Conservation (phyloP, 2,113 vertebrate species). For the Mobula birostris region DNA sequence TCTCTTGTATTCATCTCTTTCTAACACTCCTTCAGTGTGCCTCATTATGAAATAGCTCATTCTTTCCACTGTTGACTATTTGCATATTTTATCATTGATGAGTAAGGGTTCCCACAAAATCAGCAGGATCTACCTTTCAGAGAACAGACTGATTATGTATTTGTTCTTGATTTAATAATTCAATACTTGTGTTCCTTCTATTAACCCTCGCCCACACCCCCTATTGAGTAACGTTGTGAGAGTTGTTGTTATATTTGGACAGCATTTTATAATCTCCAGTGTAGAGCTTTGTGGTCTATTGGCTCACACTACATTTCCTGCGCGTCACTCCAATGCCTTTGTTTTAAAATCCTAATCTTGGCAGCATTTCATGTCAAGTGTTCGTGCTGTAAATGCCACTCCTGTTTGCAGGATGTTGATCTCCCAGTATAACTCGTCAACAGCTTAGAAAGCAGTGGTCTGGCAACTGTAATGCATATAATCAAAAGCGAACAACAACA, state of each 20-base stretch:
- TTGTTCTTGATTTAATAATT: background rate
- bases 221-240: background rate
- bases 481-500: background rate
- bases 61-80: background rate
- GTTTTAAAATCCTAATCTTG: background rate
- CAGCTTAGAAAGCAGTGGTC: background rate
- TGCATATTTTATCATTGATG: background rate
- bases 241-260: background rate
- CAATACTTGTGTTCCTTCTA: too few relatives aligned
- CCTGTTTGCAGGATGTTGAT: slow-evolving; percentile 15
- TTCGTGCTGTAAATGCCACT: slow-evolving; percentile 1
- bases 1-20: too few relatives aligned
- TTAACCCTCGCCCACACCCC: background rate
- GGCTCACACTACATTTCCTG: slow-evolving; percentile 9
- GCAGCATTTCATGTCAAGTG: background rate
- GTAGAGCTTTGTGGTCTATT: background rate
- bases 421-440: background rate
- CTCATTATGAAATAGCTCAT: background rate
- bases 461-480: background rate
- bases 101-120: background rate
- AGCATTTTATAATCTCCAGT: background rate
- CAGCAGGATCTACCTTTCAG: background rate
- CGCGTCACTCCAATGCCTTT: slow-evolving; percentile 17
- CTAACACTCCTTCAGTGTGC: background rate
- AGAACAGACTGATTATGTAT: background rate